These are phyloP conservation scores for Tetranychus piercei DNA, from an alignment of 2,888 invertebrate species.

Conservation along the genomic window DNA sequence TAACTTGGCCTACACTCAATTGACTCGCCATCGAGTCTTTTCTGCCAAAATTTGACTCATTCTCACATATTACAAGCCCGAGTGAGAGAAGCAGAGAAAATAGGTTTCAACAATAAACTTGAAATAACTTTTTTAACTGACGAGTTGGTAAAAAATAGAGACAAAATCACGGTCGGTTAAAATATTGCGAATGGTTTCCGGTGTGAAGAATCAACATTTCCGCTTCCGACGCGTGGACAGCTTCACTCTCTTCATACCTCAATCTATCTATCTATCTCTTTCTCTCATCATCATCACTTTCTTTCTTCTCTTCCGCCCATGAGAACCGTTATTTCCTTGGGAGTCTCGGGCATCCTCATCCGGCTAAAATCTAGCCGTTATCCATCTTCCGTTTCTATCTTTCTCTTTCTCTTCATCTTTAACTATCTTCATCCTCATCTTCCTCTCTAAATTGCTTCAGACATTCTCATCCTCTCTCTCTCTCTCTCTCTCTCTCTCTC, in stretches of 20 bases:
- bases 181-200: too few species aligned
- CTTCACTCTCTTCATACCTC: neutral
- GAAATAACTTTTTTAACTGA: too few species aligned
- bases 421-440: constrained; percentile 3
- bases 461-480: neutral
- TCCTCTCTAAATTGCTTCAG: neutral
- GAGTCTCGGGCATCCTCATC: neutral
- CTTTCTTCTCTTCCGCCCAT: neutral
- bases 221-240: too few species aligned
- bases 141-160: too few species aligned
- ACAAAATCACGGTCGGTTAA: too few species aligned
- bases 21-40: too few species aligned
- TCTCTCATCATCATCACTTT: constrained; percentile 1
- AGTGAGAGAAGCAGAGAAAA: too few species aligned
- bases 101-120: too few species aligned
- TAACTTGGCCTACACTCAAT: neutral
- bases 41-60: too few species aligned
- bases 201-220: too few species aligned
- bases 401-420: constrained; percentile 10
- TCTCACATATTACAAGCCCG: too few species aligned
- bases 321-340: too few species aligned
- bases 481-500: neutral
- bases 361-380: neutral
- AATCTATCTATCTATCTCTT: constrained; percentile 11
- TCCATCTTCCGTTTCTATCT: neutral